Evolutionary conservation across 2,888 invertebrate genomes (phyloP), one percentile per base, ranked within the genome.

Genomic region (Lepidocyrtinus sp.): DNA sequence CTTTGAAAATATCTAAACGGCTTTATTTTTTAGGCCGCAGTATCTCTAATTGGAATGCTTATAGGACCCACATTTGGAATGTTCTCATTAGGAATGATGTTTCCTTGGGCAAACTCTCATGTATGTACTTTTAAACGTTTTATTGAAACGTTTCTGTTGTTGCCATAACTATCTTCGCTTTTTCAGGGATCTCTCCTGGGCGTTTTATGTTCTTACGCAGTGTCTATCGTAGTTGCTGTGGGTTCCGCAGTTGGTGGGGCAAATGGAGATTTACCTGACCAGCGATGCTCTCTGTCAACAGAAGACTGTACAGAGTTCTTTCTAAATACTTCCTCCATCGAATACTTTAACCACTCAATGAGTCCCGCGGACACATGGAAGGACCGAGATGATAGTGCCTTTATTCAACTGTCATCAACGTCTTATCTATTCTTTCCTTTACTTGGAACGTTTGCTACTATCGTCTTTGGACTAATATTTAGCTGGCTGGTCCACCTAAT

Each of bases 101-200:
- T 84, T 36, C 85, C 85, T 2, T 83, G 82, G 83, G 83, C 84
- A 0, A 84, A 84, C 70, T n/a, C n/a, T n/a, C n/a, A n/a, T n/a
- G n/a, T n/a, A n/a, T n/a, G n/a, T n/a, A n/a, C n/a, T n/a, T n/a
- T n/a, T n/a, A n/a, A n/a, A n/a, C n/a, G n/a, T n/a, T n/a, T 12
- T 17, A 17, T 17, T 17, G 46, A 45, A 15, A 45, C 46, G 46
- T 45, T 9, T 45, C 9, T 45, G 46, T 12, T 15, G 46, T 15
- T 12, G 15, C 15, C 46, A 45, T 12, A 45, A 15, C 9, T 45
- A 15, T 15, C 15, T 12, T 12, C 15, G 46, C 9, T 45, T 9
- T 45, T 70, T 22, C 59, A 79, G 78, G 78, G 78, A 62, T 72
- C 73, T 15, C 50, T 79, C 0, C n/a, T 63, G 5, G 78, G 78